Conservation (phyloP, 1,140 invertebrate genomes). For the Drosophila baimaii region DNA sequence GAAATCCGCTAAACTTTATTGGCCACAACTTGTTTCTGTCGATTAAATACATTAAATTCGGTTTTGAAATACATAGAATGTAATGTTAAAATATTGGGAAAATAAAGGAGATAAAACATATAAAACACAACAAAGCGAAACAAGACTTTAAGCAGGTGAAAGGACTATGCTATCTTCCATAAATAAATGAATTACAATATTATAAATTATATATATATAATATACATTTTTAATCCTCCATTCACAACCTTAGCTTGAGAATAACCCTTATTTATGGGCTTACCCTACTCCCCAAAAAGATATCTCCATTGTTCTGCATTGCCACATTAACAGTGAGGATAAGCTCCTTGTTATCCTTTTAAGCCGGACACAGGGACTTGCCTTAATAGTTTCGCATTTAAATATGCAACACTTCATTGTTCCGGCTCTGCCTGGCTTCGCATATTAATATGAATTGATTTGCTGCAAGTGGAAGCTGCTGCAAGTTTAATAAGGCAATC, state of each 20-base stretch:
- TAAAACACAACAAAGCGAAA: no score
- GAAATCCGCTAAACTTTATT: not conserved
- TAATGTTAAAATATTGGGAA: not conserved
- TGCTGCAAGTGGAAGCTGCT: conserved; percentile 17
- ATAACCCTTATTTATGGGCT: no score
- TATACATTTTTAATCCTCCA: no score
- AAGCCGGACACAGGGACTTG: not conserved
- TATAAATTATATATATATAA: no score
- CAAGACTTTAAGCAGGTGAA: no score
- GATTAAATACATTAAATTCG: not conserved
- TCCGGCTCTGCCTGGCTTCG: not conserved
- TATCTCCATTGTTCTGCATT: no score
- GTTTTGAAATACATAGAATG: not conserved
- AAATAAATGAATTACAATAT: no score
- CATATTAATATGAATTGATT: conserved; percentile 34
- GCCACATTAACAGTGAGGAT: no score
- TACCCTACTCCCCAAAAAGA: no score
- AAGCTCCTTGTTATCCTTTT: not conserved
- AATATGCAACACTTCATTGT: conserved; percentile 21
- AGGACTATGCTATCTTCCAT: no score
- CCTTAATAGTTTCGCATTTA: conserved; percentile 28
- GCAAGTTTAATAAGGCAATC: conserved; percentile 40
- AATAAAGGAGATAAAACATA: not conserved
- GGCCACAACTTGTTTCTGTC: not conserved
- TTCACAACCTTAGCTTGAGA: no score